A percentile compares a stretch with the other conserved stretches of the same genome.
phyloP scores from a whole-genome alignment of 2,888 invertebrate species.

The Xanthia icteritia region DNA sequence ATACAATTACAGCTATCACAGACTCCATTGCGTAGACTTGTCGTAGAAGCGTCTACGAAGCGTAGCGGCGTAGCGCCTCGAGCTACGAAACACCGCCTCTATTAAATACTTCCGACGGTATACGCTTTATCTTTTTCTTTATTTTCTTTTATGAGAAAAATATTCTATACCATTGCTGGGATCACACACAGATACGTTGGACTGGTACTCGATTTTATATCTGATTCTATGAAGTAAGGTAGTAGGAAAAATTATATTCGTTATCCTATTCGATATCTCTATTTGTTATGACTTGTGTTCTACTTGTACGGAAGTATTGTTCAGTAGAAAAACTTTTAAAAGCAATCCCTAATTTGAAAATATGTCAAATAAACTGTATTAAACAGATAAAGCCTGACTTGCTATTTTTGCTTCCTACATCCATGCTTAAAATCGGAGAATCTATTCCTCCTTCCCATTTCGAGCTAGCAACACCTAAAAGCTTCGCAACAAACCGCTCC shows the following conservation, averaged over 20 bases:
- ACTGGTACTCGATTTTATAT: conserved; percentile 26
- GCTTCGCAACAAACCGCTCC: conserved; percentile 1
- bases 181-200: conserved; percentile 11
- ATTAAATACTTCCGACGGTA: conserved; percentile 66
- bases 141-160: conserved; percentile 62
- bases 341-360: background rate
- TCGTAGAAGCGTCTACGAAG: conserved; percentile 59
- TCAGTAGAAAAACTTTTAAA: background rate
- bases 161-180: conserved; percentile 44
- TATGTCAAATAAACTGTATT: background rate
- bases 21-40: conserved; percentile 59
- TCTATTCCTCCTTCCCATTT: background rate
- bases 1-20: conserved; percentile 55
- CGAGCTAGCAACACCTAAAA: background rate
- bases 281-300: background rate
- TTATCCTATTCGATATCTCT: no score
- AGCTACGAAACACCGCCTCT: conserved; percentile 64
- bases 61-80: conserved; percentile 65
- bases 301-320: background rate
- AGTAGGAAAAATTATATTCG: background rate
- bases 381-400: background rate
- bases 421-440: background rate
- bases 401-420: background rate
- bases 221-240: conserved; percentile 17
- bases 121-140: conserved; percentile 52